phyloP scores from a whole-genome alignment of 2,113 vertebrate species.

The Dendrocopos noguchii region DNA sequence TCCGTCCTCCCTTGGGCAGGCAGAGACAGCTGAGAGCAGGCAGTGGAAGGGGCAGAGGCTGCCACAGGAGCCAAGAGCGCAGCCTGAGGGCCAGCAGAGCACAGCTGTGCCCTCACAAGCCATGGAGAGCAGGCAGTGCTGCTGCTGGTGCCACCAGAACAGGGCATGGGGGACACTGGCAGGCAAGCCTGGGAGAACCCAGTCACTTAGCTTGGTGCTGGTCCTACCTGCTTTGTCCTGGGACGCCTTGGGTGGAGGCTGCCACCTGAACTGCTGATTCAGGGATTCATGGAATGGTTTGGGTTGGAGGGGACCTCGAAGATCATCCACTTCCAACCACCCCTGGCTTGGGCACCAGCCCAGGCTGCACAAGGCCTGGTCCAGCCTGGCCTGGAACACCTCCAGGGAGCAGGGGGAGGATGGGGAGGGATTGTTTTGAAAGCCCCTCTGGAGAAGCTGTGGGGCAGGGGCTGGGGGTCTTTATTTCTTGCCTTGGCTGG shows the following conservation, averaged over 20 bases:
- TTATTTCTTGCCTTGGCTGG: background rate
- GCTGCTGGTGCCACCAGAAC: background rate
- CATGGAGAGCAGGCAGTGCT: background rate
- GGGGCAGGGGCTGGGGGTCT: background rate
- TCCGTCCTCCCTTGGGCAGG: background rate
- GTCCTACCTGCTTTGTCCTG: background rate
- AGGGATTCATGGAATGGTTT: rapidly evolving
- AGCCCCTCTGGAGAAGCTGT: background rate
- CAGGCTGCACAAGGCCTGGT: no score
- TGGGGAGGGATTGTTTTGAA: background rate
- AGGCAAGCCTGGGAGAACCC: background rate
- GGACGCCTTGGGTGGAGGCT: background rate
- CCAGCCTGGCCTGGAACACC: no score
- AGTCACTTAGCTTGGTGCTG: background rate
- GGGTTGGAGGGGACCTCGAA: no score
- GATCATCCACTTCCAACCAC: no score
- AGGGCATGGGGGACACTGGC: background rate
- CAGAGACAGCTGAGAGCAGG: background rate
- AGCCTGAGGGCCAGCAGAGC: background rate
- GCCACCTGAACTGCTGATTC: background rate
- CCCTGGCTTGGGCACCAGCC: no score
- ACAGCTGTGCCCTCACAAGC: background rate
- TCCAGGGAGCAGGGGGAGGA: no score
- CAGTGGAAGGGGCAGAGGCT: background rate
- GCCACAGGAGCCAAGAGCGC: background rate